Conservation (phyloP, 2,888 invertebrate genomes). For the Torymus auratus region DNA sequence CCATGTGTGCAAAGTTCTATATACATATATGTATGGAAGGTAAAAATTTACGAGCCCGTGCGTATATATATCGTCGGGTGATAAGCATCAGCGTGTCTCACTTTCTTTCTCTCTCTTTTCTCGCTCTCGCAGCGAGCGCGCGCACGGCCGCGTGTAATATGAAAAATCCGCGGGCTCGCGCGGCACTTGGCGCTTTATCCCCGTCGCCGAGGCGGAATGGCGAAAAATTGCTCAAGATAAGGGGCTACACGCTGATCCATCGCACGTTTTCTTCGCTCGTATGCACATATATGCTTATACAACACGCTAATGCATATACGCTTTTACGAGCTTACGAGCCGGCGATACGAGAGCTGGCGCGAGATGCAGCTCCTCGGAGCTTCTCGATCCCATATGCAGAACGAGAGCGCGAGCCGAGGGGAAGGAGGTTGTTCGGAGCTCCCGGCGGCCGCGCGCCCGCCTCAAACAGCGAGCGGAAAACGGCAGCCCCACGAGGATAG, state of each 20-base stretch:
- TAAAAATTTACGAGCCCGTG: slow-evolving; percentile 24
- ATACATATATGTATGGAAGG: neutral
- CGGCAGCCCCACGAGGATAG: slow-evolving; percentile 17
- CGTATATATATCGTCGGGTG: slow-evolving; percentile 7
- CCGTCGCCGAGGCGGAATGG: neutral
- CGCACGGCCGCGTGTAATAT: neutral
- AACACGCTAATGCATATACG: no score
- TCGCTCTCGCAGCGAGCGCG: neutral
- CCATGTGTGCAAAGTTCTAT: neutral
- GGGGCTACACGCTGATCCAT: neutral
- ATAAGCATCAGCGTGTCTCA: slow-evolving; percentile 19
- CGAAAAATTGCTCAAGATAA: slow-evolving; percentile 39
- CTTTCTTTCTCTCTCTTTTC: neutral
- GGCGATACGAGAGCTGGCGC: neutral
- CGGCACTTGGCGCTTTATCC: neutral
- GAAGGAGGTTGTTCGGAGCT: slow-evolving; percentile 11
- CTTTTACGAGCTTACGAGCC: no score
- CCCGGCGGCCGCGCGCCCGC: neutral
- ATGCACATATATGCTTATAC: neutral
- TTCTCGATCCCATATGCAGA: neutral
- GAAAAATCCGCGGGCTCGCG: neutral
- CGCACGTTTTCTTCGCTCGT: neutral
- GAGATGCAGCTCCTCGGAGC: neutral
- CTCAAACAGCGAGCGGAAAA: slow-evolving; percentile 28
- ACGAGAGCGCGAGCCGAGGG: neutral